A percentile compares a stretch with the other conserved stretches of the same genome.
Evolutionary conservation across 2,888 invertebrate species (phyloP).

Genomic region (Catocala sponsa): DNA sequence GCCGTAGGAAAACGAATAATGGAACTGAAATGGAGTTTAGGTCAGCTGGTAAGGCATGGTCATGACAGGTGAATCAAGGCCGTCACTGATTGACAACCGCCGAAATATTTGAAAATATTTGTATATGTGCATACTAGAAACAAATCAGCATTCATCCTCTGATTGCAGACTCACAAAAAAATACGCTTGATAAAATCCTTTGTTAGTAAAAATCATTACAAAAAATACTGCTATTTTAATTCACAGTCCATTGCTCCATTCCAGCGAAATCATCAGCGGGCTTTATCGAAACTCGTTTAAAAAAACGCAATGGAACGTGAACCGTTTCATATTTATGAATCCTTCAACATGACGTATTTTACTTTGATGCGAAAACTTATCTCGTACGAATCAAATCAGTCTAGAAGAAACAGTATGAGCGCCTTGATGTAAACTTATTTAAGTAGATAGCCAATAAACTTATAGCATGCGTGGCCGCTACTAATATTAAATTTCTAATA

Average conservation of each 20-base stretch:
- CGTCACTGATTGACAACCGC: no score
- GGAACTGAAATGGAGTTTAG: no score
- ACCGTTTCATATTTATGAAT: slow-evolving; percentile 36
- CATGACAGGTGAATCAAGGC: no score
- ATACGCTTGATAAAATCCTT: slow-evolving; percentile 1
- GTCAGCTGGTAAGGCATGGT: no score
- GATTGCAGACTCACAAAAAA: no score
- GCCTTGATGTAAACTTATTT: neutral
- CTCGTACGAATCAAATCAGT: slow-evolving; percentile 36
- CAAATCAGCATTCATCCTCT: no score
- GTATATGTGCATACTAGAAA: no score
- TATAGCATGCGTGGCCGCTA: neutral
- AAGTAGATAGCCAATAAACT: neutral
- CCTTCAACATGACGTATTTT: slow-evolving; percentile 33
- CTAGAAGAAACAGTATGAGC: neutral
- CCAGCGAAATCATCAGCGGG: slow-evolving; percentile 28
- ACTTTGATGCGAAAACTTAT: slow-evolving; percentile 29
- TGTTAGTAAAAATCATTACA: slow-evolving; percentile 17
- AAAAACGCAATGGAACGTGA: slow-evolving; percentile 41
- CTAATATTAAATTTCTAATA: slow-evolving; percentile 1
- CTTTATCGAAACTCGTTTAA: slow-evolving; percentile 34
- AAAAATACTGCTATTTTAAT: slow-evolving; percentile 24
- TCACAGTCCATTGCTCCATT: slow-evolving; percentile 38
- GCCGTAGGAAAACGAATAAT: no score
- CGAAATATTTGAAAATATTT: no score